Evolutionary conservation across 2,888 invertebrate genomes (phyloP), one percentile per base, ranked within the genome.

Genomic region (Diarsia brunnea): DNA sequence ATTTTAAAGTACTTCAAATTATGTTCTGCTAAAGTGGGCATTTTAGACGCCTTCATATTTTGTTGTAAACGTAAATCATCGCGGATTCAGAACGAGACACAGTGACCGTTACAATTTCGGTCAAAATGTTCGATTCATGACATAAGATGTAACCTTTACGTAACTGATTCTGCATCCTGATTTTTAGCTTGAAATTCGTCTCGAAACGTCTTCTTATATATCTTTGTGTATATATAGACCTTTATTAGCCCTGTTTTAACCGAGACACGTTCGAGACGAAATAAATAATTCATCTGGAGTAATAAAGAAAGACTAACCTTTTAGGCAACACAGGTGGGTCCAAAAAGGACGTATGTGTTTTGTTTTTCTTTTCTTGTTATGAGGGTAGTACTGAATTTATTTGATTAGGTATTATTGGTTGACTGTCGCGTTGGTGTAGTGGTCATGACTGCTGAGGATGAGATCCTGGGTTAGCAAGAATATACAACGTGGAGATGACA

Each of bases 221-320:
- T 67, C n/a, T 16, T 43, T 21, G 8, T 69, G 51, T 12, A n/a
- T 75, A 16, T 27, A 8, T 73, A 43, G 61, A 8, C 60, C 31
- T 61, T 70, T 84, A 82, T 85, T 66, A 80, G 45, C 49, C 58
- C 12, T 66, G 19, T 79, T 51, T 38, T 53, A 84, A 66, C 60
- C 79, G 8, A 73, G 68, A 38, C 84, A 86, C 84, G 84, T 86
- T 21, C 61, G 21, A 70, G 47, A 70, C 38, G 47, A 60, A 60
- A 86, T 84, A 86, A 84, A 84, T 88, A 79, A 86, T 88, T 86
- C 86, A 86, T 61, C 61, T 16, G n/a, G 0, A 49, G 72, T 75
- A 70, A 73, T 86, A 84, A 75, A 81, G 63, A 38, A 8, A 67
- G n/a, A 24, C 49, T 51, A 72, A 72, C 65, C 79, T 78, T 73